These are phyloP conservation scores for Chloroceryle amazona DNA, from an alignment of 2,797 vertebrate species.

Conservation along the genomic window DNA sequence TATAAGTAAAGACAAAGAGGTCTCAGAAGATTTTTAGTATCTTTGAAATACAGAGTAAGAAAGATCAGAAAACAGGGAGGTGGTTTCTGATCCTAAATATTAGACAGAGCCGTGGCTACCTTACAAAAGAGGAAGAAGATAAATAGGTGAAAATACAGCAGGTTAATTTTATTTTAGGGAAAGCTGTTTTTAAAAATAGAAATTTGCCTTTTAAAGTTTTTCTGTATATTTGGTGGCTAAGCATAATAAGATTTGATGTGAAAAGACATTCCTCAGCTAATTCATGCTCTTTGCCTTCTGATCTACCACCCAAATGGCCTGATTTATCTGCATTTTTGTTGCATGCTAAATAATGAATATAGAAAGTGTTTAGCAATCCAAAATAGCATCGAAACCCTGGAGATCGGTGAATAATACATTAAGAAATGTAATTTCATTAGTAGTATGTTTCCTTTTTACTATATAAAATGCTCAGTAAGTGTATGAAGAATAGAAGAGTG, in stretches of 20 bases:
- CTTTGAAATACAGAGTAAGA: neutral
- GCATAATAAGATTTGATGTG: neutral
- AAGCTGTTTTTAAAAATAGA: neutral
- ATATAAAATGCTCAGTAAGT: neutral
- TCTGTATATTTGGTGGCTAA: neutral
- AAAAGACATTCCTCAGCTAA: neutral
- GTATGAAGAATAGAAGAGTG: slow-evolving; percentile 11
- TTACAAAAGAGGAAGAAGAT: neutral
- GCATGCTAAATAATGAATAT: slow-evolving; percentile 52
- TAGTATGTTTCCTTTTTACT: slow-evolving; percentile 8
- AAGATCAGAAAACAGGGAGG: neutral
- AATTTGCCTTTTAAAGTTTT: neutral
- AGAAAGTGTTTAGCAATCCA: slow-evolving; percentile 35
- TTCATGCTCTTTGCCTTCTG: slow-evolving; percentile 4
- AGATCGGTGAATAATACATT: slow-evolving; percentile 63
- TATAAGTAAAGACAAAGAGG: neutral
- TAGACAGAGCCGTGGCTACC: neutral
- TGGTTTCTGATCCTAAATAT: neutral
- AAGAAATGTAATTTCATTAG: slow-evolving; percentile 59
- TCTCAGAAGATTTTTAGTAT: neutral
- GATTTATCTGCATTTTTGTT: slow-evolving; percentile 41
- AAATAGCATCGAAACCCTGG: slow-evolving; percentile 31
- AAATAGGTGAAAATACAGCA: neutral
- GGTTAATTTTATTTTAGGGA: neutral
- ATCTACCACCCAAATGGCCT: slow-evolving; percentile 45